These are phyloP conservation scores for Phasianus colchicus DNA, from an alignment of 2,113 vertebrate genomes.

Conservation along the genomic window DNA sequence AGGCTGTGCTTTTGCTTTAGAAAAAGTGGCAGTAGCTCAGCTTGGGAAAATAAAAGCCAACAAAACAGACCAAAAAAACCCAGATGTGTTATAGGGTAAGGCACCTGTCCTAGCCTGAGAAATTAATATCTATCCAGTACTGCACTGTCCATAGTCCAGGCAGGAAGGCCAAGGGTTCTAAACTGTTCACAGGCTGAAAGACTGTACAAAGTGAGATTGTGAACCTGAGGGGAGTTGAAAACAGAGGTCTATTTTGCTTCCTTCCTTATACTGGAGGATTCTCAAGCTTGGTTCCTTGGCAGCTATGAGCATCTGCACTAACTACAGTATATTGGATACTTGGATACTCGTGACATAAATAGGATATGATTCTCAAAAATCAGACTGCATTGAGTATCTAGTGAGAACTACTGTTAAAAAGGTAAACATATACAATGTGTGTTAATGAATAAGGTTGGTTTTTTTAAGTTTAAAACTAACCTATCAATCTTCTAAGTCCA, in stretches of 20 bases:
- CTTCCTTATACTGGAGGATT: background rate
- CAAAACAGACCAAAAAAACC: background rate
- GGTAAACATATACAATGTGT: background rate
- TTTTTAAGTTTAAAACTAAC: background rate
- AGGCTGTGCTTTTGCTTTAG: background rate
- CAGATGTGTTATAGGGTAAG: background rate
- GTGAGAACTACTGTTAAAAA: background rate
- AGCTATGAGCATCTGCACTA: background rate
- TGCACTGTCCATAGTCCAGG: background rate
- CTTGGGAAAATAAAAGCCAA: background rate
- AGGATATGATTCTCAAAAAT: background rate
- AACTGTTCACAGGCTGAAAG: background rate
- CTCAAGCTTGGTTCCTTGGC: fast-evolving
- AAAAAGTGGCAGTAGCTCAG: background rate
- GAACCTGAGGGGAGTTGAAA: background rate
- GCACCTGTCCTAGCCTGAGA: background rate
- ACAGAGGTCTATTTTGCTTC: background rate
- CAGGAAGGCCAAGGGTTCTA: background rate
- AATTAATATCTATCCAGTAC: background rate
- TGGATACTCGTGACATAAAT: background rate
- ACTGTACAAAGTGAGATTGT: background rate
- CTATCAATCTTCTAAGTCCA: background rate
- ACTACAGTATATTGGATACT: fast-evolving
- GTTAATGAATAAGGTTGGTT: background rate
- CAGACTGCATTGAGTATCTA: background rate